phyloP scores from a whole-genome alignment of 2,797 vertebrate genomes.

The Pseudomugil gertrudae region DNA sequence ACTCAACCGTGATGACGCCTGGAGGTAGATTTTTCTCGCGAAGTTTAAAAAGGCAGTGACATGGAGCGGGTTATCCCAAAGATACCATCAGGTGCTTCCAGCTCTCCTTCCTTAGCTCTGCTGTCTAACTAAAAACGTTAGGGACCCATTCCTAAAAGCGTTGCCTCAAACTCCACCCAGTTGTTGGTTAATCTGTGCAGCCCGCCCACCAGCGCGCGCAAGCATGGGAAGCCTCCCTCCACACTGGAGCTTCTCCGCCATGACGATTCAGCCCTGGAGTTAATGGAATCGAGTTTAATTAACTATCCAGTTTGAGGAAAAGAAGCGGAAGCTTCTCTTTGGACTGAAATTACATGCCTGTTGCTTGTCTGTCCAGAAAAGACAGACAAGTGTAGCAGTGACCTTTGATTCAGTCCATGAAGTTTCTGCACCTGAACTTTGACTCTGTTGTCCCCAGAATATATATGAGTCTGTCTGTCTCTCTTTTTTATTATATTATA shows the following conservation, averaged over 20 bases:
- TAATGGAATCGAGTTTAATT: slow-evolving; percentile 23
- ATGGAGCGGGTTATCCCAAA: slow-evolving; percentile 80
- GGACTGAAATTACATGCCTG: background rate
- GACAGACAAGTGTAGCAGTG: slow-evolving; percentile 40
- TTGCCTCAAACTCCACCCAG: slow-evolving; percentile 77
- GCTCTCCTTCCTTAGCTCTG: slow-evolving; percentile 77
- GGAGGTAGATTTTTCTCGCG: slow-evolving; percentile 81
- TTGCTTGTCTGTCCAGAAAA: background rate
- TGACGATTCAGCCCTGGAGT: background rate
- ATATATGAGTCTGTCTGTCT: too few species aligned
- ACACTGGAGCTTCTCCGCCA: slow-evolving; percentile 27
- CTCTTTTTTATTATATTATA: too few species aligned
- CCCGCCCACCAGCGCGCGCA: slow-evolving; percentile 67
- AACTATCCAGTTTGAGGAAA: slow-evolving; percentile 5
- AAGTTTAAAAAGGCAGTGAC: slow-evolving; percentile 54
- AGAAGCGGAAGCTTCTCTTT: background rate
- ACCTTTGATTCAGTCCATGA: background rate
- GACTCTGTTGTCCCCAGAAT: background rate
- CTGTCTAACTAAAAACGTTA: slow-evolving; percentile 76
- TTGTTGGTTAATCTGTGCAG: slow-evolving; percentile 36
- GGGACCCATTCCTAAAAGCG: slow-evolving; percentile 83
- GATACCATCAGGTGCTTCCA: slow-evolving; percentile 79
- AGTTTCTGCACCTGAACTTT: too few species aligned
- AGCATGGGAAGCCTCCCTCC: slow-evolving; percentile 68
- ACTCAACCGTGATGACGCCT: slow-evolving; percentile 54